Percentiles rank a stretch among this genome's conserved stretches.
Conservation (phyloP, 2,797 vertebrate species). For the Sylvilagus floridanus region DNA sequence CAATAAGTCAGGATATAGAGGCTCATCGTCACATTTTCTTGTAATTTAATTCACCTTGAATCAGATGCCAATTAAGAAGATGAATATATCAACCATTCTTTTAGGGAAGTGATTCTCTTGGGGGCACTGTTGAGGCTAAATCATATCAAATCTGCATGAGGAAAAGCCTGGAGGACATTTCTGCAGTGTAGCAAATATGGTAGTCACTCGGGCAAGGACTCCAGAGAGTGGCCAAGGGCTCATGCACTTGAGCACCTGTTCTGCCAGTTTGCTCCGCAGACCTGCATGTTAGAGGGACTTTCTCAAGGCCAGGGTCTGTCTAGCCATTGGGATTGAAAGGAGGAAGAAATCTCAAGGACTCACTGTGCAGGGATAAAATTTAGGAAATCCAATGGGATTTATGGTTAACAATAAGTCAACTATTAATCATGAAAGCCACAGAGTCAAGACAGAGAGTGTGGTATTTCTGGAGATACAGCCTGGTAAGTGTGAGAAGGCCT, state of each 20-base stretch:
- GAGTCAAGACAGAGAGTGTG: not conserved
- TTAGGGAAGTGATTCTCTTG: not conserved
- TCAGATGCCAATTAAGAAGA: constrained; percentile 25
- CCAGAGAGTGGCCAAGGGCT: not conserved
- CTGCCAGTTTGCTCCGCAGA: not conserved
- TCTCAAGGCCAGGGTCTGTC: not conserved
- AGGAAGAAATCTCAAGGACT: not conserved
- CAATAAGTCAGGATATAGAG: not conserved
- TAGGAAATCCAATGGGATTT: not conserved
- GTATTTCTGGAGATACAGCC: not conserved
- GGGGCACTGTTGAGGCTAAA: not conserved
- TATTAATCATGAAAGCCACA: not conserved
- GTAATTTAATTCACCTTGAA: not conserved
- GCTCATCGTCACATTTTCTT: not conserved
- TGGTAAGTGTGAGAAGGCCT: not conserved
- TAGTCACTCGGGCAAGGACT: not conserved
- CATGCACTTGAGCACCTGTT: not conserved
- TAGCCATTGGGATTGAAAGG: not conserved
- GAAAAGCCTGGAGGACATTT: not conserved
- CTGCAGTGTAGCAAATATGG: not conserved
- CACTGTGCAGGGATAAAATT: not conserved
- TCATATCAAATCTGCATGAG: not conserved
- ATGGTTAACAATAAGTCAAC: not conserved
- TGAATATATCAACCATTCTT: not conserved
- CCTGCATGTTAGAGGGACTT: not conserved